phyloP scores from a whole-genome alignment of 2,113 vertebrate genomes.

The Hyaena hyaena region DNA sequence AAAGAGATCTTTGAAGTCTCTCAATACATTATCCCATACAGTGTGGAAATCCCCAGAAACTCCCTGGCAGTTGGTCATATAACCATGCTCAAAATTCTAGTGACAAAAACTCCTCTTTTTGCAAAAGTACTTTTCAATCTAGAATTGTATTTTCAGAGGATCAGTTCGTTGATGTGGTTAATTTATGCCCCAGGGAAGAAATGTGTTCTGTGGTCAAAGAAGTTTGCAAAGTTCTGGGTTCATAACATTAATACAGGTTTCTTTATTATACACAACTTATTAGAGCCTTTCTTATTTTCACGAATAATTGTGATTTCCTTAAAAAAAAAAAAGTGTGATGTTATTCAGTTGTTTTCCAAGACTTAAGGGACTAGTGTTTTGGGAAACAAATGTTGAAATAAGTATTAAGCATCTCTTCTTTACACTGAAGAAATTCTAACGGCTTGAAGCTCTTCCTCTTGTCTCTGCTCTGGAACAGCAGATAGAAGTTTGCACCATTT shows the following conservation, averaged over 20 bases:
- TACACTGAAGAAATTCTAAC: background rate
- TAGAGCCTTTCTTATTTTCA: background rate
- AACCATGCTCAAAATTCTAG: background rate
- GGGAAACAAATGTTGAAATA: background rate
- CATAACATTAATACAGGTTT: background rate
- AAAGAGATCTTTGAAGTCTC: constrained; percentile 12
- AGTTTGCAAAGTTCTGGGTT: background rate
- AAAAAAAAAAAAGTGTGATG: background rate
- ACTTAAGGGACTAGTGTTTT: background rate
- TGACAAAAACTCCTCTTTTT: background rate
- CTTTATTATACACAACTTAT: background rate
- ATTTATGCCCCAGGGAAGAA: background rate
- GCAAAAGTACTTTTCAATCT: constrained; percentile 1
- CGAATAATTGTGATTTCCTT: background rate
- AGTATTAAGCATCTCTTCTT: background rate
- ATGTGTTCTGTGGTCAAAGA: constrained; percentile 4
- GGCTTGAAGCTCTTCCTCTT: background rate
- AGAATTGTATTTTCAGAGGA: constrained; percentile 30
- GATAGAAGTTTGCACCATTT: background rate
- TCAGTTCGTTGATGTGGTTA: background rate
- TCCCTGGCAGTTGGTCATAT: background rate
- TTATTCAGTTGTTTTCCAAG: background rate
- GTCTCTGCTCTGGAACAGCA: background rate
- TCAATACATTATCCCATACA: background rate
- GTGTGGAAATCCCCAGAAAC: background rate